A percentile compares a stretch with the other conserved stretches of the same genome.
Conservation (phyloP, 1,140 invertebrate species). For the Papilio helenus region DNA sequence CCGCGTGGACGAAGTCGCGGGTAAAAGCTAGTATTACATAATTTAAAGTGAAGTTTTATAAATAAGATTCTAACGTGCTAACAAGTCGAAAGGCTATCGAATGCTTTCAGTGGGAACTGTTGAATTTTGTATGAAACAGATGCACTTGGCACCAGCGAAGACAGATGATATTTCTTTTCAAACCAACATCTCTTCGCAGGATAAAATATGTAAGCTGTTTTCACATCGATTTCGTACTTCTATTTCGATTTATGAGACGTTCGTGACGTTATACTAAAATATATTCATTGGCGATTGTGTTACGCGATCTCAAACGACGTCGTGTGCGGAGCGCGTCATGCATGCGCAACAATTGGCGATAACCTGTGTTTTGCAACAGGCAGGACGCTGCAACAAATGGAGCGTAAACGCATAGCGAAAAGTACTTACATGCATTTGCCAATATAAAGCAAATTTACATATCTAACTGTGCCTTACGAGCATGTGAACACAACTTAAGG, state of each 20-base stretch:
- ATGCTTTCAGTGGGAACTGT: slow-evolving; percentile 42
- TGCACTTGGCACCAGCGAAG: slow-evolving; percentile 43
- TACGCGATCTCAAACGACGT: slow-evolving; percentile 11
- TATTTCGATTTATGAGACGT: slow-evolving; percentile 27
- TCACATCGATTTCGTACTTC: slow-evolving; percentile 38
- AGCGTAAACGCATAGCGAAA: neutral
- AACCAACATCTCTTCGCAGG: slow-evolving; percentile 27
- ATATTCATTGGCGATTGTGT: slow-evolving; percentile 21
- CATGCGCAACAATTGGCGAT: slow-evolving; percentile 16
- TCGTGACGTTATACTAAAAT: neutral
- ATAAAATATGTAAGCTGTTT: slow-evolving; percentile 47
- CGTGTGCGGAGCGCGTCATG: slow-evolving; percentile 9
- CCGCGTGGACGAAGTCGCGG: no score
- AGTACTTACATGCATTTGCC: neutral
- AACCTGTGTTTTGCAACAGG: slow-evolving; percentile 21
- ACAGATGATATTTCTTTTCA: slow-evolving; percentile 49
- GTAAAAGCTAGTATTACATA: no score
- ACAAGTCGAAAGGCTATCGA: slow-evolving; percentile 22
- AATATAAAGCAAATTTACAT: neutral
- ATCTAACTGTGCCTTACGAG: neutral
- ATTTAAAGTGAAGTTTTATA: neutral
- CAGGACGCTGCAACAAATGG: neutral
- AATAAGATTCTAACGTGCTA: neutral
- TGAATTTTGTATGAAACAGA: slow-evolving; percentile 61
- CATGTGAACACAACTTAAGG: neutral